Evolutionary conservation across 2,888 invertebrate species (phyloP).

Genomic region (Trichopria drosophilae): DNA sequence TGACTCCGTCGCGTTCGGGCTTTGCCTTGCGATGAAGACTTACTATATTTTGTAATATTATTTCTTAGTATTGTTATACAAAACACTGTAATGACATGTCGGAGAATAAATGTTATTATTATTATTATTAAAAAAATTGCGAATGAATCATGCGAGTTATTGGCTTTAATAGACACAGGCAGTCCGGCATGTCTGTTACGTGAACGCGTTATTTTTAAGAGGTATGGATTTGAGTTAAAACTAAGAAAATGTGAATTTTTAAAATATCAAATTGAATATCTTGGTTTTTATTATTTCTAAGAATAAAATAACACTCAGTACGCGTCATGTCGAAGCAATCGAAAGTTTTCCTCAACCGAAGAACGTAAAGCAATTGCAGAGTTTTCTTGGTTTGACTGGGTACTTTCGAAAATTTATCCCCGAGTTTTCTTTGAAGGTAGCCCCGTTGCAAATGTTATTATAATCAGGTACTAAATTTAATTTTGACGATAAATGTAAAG

Average conservation of each 20-base stretch:
- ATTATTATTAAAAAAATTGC: too few relatives aligned
- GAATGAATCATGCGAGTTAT: too few relatives aligned
- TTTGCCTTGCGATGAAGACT: too few relatives aligned
- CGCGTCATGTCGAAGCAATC: constrained; percentile 5
- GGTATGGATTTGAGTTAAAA: not conserved
- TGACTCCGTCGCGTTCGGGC: too few relatives aligned
- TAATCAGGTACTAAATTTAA: not conserved
- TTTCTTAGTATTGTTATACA: too few relatives aligned
- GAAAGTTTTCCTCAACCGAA: not conserved
- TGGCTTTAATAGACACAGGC: too few relatives aligned
- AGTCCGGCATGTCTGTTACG: too few relatives aligned
- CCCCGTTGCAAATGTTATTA: not conserved
- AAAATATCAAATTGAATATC: not conserved
- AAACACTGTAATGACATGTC: too few relatives aligned
- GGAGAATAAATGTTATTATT: too few relatives aligned
- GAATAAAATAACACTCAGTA: constrained; percentile 19
- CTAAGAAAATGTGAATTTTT: constrained; percentile 10
- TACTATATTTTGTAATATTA: too few relatives aligned
- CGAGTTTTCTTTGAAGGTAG: not conserved
- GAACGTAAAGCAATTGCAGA: not conserved
- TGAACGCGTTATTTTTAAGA: not conserved
- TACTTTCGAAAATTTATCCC: constrained; percentile 7
- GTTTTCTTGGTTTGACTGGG: not conserved
- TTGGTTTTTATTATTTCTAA: constrained; percentile 5
- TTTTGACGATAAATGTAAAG: not conserved